These are phyloP conservation scores for Drosophila paulistorum DNA, from an alignment of 1,140 invertebrate genomes.

Conservation along the genomic window DNA sequence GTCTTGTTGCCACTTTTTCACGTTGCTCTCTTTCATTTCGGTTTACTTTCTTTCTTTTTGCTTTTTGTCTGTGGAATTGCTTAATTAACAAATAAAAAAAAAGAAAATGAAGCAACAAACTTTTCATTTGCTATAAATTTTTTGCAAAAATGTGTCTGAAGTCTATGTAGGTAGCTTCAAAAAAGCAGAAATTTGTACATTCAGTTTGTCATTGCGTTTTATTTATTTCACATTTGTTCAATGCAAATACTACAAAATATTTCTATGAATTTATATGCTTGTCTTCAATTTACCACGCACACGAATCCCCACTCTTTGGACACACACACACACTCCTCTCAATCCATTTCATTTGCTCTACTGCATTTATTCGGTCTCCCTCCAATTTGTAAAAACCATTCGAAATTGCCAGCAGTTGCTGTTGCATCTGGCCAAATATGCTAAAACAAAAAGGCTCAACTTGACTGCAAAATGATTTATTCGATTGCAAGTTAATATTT, in stretches of 20 bases:
- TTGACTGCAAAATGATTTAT: conserved; percentile 63
- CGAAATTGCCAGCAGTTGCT: conserved; percentile 7
- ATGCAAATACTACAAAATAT: conserved; percentile 12
- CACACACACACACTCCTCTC: not conserved
- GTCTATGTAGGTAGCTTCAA: not conserved
- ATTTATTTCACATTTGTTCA: conserved; percentile 9
- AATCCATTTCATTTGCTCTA: not conserved
- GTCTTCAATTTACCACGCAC: not conserved
- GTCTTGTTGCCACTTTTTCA: conserved; percentile 40
- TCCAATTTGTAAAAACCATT: conserved; percentile 8
- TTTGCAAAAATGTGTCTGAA: conserved; percentile 5
- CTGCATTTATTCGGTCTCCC: not conserved
- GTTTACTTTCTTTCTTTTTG: not conserved
- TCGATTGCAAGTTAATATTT: conserved; percentile 61
- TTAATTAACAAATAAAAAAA: conserved; percentile 12
- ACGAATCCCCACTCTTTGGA: too few species aligned
- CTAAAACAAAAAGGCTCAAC: conserved; percentile 63
- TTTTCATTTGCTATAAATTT: not conserved
- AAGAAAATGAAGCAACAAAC: not conserved
- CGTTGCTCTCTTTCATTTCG: conserved; percentile 10
- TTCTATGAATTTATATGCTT: conserved; percentile 12
- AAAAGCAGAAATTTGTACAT: not conserved
- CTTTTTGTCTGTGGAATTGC: not conserved
- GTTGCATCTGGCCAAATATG: conserved; percentile 36
- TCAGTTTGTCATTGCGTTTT: conserved; percentile 2